These are phyloP conservation scores for Nezara viridula DNA, from an alignment of 2,888 invertebrate species.

Conservation along the genomic window DNA sequence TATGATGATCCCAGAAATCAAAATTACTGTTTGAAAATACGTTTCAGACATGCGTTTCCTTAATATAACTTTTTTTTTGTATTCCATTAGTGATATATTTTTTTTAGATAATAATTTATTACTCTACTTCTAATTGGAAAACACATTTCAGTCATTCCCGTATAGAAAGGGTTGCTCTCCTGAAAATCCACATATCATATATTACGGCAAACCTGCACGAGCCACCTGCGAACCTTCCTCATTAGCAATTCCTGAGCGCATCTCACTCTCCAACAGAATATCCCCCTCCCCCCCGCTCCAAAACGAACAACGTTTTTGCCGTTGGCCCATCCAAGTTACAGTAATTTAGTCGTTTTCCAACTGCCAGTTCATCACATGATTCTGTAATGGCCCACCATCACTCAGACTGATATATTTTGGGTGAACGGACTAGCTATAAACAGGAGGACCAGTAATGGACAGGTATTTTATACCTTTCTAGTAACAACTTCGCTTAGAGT, in stretches of 20 bases:
- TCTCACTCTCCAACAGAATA: not conserved
- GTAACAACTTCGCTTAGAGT: too few relatives aligned
- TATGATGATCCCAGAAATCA: not conserved
- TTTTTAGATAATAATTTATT: too few relatives aligned
- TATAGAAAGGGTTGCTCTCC: not conserved
- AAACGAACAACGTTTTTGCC: not conserved
- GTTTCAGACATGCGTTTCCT: not conserved
- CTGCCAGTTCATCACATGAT: not conserved
- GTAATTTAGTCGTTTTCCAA: not conserved
- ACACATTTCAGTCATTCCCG: not conserved
- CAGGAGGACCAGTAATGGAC: too few relatives aligned
- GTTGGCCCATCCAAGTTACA: not conserved
- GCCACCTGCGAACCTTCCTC: not conserved
- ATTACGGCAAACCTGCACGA: not conserved
- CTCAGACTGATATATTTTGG: not conserved
- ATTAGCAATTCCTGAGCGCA: not conserved
- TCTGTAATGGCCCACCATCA: not conserved
- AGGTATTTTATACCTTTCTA: too few relatives aligned
- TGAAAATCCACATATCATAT: not conserved
- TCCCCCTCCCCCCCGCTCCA: too few relatives aligned
- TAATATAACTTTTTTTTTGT: not conserved
- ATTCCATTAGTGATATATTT: too few relatives aligned
- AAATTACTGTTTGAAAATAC: too few relatives aligned
- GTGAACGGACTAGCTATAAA: too few relatives aligned
- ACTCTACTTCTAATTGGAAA: too few relatives aligned